Conservation (phyloP, 1,140 invertebrate genomes). For the Drosophila mojavensis region DNA sequence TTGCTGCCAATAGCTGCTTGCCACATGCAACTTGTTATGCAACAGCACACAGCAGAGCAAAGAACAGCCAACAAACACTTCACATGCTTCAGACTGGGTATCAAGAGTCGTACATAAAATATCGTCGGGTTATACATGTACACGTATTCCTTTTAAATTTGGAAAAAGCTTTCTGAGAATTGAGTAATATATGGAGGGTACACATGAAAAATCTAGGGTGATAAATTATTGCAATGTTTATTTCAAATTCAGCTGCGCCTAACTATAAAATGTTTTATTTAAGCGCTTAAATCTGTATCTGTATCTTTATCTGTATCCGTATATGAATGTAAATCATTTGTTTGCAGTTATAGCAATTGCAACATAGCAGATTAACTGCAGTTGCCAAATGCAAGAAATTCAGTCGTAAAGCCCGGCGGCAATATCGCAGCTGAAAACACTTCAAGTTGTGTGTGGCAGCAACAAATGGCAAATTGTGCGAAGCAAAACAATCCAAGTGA, state of each 20-base stretch:
- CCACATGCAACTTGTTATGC: constrained; percentile 20
- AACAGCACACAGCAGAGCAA: neutral
- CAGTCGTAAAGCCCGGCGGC: constrained; percentile 1
- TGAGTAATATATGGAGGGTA: neutral
- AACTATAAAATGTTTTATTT: too few relatives aligned
- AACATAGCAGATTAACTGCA: too few relatives aligned
- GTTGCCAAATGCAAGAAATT: too few relatives aligned
- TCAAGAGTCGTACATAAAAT: constrained; percentile 4
- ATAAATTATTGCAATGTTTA: too few relatives aligned
- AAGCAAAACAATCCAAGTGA: constrained; percentile 2
- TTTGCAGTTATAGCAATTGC: neutral
- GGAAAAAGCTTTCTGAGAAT: neutral
- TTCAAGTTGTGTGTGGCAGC: constrained; percentile 25
- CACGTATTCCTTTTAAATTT: too few relatives aligned
- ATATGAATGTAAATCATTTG: neutral
- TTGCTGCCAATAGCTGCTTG: constrained; percentile 9
- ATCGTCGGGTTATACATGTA: too few relatives aligned
- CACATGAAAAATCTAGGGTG: neutral
- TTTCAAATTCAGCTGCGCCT: too few relatives aligned
- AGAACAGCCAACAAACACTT: constrained; percentile 1
- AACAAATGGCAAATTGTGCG: constrained; percentile 11
- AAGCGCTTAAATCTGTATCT: too few relatives aligned
- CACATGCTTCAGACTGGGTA: constrained; percentile 1
- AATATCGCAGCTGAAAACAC: constrained; percentile 7
- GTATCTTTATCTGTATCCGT: neutral